Percentiles rank a stretch among this genome's conserved stretches.
These are phyloP conservation scores for Poecilia gillii DNA, from an alignment of 2,797 vertebrate species.

Conservation along the genomic window DNA sequence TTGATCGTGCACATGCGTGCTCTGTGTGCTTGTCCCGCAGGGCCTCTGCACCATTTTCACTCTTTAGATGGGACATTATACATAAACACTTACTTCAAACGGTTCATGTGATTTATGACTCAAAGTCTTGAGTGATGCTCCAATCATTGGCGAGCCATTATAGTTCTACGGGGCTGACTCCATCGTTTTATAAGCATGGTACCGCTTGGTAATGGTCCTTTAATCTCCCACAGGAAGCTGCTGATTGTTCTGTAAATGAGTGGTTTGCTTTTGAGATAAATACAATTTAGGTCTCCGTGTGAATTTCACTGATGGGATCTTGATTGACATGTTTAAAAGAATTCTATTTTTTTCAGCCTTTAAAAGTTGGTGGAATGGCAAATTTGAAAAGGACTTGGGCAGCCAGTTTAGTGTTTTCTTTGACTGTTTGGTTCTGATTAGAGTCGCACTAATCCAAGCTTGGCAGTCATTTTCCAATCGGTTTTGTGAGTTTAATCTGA, in stretches of 20 bases:
- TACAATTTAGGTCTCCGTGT: neutral
- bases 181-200: constrained; percentile 58
- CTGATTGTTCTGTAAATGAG: constrained; percentile 22
- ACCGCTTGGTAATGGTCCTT: constrained; percentile 40
- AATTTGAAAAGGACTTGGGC: neutral
- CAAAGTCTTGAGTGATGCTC: constrained; percentile 59
- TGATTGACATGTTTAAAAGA: neutral
- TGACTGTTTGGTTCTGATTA: neutral
- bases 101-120: constrained; percentile 69
- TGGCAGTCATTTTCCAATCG: neutral
- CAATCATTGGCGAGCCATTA: constrained; percentile 51
- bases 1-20: constrained; percentile 73
- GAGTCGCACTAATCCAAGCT: neutral
- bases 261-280: constrained; percentile 5
- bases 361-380: neutral
- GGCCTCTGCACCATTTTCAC: constrained; percentile 69
- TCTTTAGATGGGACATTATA: constrained; percentile 76
- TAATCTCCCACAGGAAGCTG: constrained; percentile 49
- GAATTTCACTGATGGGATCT: neutral
- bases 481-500: neutral
- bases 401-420: neutral
- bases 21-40: constrained; percentile 76
- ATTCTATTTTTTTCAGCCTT: neutral
- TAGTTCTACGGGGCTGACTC: constrained; percentile 53
- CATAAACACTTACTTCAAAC: constrained; percentile 74